These are phyloP conservation scores for Percopsis omiscomaycus DNA, from an alignment of 2,797 vertebrate species.

Conservation along the genomic window DNA sequence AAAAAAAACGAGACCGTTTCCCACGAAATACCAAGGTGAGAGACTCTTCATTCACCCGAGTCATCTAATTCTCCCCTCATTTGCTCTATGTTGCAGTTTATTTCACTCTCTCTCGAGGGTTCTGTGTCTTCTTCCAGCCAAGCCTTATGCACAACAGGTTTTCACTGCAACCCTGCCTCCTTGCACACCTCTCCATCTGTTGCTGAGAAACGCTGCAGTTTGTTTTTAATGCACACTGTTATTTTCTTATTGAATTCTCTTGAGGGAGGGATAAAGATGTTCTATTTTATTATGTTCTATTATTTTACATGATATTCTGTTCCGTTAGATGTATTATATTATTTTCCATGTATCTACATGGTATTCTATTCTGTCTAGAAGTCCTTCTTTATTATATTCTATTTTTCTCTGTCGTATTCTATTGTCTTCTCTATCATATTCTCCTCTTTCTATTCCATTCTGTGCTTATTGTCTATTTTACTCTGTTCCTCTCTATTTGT, in stretches of 20 bases:
- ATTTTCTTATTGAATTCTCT: slow-evolving; percentile 3
- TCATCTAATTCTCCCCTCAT: slow-evolving; percentile 12
- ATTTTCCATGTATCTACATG: background rate
- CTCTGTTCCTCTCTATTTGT: too few relatives aligned
- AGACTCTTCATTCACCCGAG: slow-evolving; percentile 54
- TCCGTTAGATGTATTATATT: background rate
- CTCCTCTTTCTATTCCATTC: too few relatives aligned
- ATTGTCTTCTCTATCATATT: too few relatives aligned
- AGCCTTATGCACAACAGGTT: slow-evolving; percentile 33
- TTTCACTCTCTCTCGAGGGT: background rate
- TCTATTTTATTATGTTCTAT: background rate
- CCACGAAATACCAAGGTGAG: slow-evolving; percentile 58
- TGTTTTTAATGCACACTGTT: slow-evolving; percentile 33
- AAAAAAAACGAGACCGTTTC: slow-evolving; percentile 54
- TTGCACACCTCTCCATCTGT: slow-evolving; percentile 30
- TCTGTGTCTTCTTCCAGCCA: slow-evolving; percentile 22
- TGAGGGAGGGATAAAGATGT: too few relatives aligned
- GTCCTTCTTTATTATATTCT: too few relatives aligned
- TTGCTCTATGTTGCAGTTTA: slow-evolving; percentile 3
- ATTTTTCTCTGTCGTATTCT: too few relatives aligned
- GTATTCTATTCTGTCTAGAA: background rate
- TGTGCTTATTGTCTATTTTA: too few relatives aligned
- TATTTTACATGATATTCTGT: background rate
- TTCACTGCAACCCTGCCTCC: background rate
- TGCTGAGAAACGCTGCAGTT: slow-evolving; percentile 37